Base-by-base conservation (phyloP, 2,113 vertebrate species). In the Suricata suricatta region DNA sequence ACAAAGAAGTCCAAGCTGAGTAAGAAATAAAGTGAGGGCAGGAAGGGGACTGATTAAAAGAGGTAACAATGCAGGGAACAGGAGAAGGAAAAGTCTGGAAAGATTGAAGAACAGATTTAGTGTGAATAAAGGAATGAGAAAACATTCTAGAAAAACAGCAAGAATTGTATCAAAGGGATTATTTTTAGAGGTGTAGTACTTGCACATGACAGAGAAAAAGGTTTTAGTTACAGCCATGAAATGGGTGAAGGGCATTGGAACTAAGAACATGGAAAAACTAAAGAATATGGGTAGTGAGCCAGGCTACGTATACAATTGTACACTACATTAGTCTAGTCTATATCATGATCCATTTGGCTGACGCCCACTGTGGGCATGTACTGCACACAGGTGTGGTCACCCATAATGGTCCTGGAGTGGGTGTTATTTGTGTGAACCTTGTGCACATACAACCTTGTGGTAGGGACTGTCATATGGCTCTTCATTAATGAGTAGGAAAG, bases 331-430 rank as follows among this genome's bases (percentile, higher is more conserved):
- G 1, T 68, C 4, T 38, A 33, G 41, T 66, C 27, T 81, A 21
- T 7, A 0, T 1, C 13, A 16, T 17, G 44, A 9, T 64, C 13
- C 74, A 0, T 33, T 29, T 15, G 50, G 2, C 8, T 23, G 27
- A 14, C 11, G 10, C 13, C 33, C 21, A 25, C 31, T 47, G 16
- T n/a, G 41, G 23, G 17, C 31, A 1, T 7, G 9, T 68, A 29
- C 17, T 9, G 7, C 50, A 88, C 25, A 29, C n/a, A 11, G n/a
- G 13, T 2, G 41, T 38, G 47, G 25, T 33, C n/a, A 33, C 50
- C 2, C 13, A 2, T 15, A 1, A 31, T 35, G 44, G 68, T 52
- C 19, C 11, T 13, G 2, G 41, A 44, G 21, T 52, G 27, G 19
- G 17, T 64, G 10, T 54, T 31, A 23, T 27, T 66, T 47, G 11